Evolutionary conservation across 2,888 invertebrate species (phyloP).

Genomic region (Heliothis peltigera): DNA sequence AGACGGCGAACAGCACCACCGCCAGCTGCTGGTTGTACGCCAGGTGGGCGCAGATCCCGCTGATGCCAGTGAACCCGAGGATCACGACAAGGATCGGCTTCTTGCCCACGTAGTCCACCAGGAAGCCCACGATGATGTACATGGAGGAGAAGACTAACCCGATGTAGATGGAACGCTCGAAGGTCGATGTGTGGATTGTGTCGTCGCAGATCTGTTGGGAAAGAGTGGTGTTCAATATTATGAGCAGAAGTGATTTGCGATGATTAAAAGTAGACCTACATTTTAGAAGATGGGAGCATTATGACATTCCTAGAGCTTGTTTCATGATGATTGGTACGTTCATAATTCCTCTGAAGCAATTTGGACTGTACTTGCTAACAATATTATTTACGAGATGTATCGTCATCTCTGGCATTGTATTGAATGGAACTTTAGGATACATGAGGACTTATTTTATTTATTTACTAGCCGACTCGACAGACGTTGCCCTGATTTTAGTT

Average conservation of each 20-base stretch:
- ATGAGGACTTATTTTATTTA: too few relatives aligned
- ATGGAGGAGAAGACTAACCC: slow-evolving; percentile 91
- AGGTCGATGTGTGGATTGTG: slow-evolving; percentile 90
- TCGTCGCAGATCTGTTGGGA: slow-evolving; percentile 83
- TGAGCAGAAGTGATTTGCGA: not conserved
- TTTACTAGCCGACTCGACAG: too few relatives aligned
- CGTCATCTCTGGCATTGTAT: too few relatives aligned
- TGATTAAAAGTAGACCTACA: not conserved
- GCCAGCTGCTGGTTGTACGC: slow-evolving; percentile 89
- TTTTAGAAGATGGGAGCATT: not conserved
- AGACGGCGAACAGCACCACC: slow-evolving; percentile 89
- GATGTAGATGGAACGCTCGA: slow-evolving; percentile 91
- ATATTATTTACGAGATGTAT: too few relatives aligned
- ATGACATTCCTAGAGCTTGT: too few relatives aligned
- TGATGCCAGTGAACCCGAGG: slow-evolving; percentile 87
- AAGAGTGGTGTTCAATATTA: not conserved
- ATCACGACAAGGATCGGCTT: slow-evolving; percentile 88
- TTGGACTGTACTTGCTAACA: too few relatives aligned
- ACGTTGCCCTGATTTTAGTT: too few relatives aligned
- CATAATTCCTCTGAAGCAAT: too few relatives aligned
- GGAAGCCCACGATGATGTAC: slow-evolving; percentile 91
- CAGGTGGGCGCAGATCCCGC: slow-evolving; percentile 91
- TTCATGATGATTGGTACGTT: too few relatives aligned
- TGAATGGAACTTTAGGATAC: too few relatives aligned
- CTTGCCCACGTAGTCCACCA: slow-evolving; percentile 89